Evolutionary conservation across 2,888 invertebrate genomes (phyloP), one percentile per base, ranked within the genome.

Genomic region (Plutella xylostella): DNA sequence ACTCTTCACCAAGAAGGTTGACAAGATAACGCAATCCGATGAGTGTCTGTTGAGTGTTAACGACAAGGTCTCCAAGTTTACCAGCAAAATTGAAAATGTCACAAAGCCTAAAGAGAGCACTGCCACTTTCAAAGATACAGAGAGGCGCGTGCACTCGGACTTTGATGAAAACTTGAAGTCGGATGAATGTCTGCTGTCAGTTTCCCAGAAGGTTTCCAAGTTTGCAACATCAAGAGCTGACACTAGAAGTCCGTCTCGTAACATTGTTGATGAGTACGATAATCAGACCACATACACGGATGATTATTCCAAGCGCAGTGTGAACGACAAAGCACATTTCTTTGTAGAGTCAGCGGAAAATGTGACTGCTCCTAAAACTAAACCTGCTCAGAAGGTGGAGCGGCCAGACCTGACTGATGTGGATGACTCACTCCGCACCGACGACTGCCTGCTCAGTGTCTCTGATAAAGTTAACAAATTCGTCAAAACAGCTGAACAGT

Each of bases 121-220:
- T 14, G 52, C 56, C 44, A 47, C 56, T 47, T 70, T 82, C 55
- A 68, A 68, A 55, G 66, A 79, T 3, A 66, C 58, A 4, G 77
- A 80, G 60, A 68, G 39, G 47, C 59, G 53, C 55, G 68, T 83
- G 43, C 85, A 85, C 56, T 84, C 87, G 3, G 86, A 86, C 39
- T 78, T 82, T 30, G 77, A 88, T 46, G 74, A 83, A 20, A 73
- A 74, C 48, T 60, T 86, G 31, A 75, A 74, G 61, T 72, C 83
- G 22, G 90, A 90, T 54, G 89, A 90, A 54, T 89, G 89, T 54
- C 67, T 90, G 14, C 54, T 90, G 20, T 88, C 89, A 42, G 90
- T 90, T 7, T 88, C 89, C 33, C 88, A 90, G 60, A 91, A 91
- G 65, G 90, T 91, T 0, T 85, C 83, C 25, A 90, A 89, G 55